Conservation (phyloP, 2,888 invertebrate species). For the Protodeltote pygarga region DNA sequence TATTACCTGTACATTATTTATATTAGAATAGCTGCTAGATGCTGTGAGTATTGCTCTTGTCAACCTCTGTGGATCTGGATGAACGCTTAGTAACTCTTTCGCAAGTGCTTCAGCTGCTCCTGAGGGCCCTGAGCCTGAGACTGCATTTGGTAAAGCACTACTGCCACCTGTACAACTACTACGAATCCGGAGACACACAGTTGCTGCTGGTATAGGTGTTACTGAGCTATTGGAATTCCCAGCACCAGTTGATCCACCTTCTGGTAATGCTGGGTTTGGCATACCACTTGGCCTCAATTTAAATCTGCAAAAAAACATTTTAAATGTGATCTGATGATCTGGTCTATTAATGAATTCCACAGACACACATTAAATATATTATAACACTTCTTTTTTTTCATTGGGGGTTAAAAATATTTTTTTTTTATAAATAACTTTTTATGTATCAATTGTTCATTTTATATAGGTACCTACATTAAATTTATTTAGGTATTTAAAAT, state of each 20-base stretch:
- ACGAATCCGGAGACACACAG: slow-evolving; percentile 68
- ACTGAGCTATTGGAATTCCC: slow-evolving; percentile 66
- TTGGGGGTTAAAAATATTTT: too few relatives aligned
- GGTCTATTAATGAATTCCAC: too few relatives aligned
- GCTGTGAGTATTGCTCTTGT: slow-evolving; percentile 84
- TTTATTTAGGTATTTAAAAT: too few relatives aligned
- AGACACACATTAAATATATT: too few relatives aligned
- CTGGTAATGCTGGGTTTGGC: slow-evolving; percentile 81
- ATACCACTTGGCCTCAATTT: slow-evolving; percentile 82
- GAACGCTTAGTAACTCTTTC: slow-evolving; percentile 80
- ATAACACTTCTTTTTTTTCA: too few relatives aligned
- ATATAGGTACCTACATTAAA: too few relatives aligned
- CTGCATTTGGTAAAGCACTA: slow-evolving; percentile 64
- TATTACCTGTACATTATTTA: slow-evolving; percentile 77
- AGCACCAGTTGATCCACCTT: slow-evolving; percentile 79
- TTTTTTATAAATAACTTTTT: too few relatives aligned
- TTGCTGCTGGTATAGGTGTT: slow-evolving; percentile 62
- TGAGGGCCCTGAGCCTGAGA: slow-evolving; percentile 71
- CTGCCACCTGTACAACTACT: slow-evolving; percentile 78
- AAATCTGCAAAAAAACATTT: slow-evolving; percentile 76
- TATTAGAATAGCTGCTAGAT: slow-evolving; percentile 82
- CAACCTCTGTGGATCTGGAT: slow-evolving; percentile 83
- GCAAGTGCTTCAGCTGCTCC: slow-evolving; percentile 76
- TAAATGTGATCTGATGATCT: too few relatives aligned
- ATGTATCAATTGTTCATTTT: too few relatives aligned